Evolutionary conservation across 2,888 invertebrate species (phyloP).

Genomic region (Slavum lentiscoides): DNA sequence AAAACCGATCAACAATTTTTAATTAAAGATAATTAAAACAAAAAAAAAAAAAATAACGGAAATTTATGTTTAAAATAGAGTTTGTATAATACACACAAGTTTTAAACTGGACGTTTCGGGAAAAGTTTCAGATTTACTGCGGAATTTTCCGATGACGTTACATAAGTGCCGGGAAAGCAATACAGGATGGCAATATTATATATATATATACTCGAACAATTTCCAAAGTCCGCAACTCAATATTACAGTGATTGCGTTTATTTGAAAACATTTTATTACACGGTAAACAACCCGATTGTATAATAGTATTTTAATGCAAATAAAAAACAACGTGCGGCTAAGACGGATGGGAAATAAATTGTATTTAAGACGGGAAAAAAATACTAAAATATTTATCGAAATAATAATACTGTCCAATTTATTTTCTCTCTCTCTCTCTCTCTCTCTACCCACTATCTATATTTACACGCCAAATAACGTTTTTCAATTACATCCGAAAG

Average conservation of each 20-base stretch:
- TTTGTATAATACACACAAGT: neutral
- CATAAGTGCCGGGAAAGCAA: neutral
- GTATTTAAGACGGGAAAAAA: no score
- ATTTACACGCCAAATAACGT: no score
- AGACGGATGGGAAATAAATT: no score
- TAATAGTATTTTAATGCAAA: no score
- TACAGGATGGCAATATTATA: neutral
- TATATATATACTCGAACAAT: neutral
- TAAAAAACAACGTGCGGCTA: no score
- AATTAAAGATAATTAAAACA: neutral
- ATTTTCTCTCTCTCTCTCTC: no score
- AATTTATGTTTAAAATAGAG: neutral
- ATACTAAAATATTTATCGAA: no score
- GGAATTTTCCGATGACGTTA: neutral
- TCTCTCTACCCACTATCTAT: no score
- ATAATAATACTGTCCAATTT: no score
- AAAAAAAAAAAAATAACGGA: neutral
- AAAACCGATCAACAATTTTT: conserved; percentile 1
- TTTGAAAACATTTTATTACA: neutral
- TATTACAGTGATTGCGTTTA: neutral
- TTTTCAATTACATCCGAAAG: no score
- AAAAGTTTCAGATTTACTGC: neutral
- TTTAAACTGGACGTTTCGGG: neutral
- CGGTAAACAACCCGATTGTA: neutral
- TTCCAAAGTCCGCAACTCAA: no score